Conservation (phyloP, 2,797 vertebrate species). For the Petrocephalus schoutedeni region DNA sequence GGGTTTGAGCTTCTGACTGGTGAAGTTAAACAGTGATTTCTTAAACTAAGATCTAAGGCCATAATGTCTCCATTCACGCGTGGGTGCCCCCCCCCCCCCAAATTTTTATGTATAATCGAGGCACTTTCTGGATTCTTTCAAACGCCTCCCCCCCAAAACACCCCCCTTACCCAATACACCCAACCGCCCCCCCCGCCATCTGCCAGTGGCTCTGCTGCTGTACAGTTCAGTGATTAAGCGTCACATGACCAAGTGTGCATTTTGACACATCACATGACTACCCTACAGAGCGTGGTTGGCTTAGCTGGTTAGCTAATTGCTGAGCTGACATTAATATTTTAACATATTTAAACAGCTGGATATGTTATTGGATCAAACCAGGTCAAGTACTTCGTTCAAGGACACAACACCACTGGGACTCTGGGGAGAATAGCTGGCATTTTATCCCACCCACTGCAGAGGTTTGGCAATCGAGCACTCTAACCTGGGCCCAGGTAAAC, state of each 20-base stretch:
- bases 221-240: constrained; percentile 27
- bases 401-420: not conserved
- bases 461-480: not conserved
- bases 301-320: too few species aligned
- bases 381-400: not conserved
- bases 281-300: not conserved
- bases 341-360: too few species aligned
- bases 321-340: too few species aligned
- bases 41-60: not conserved
- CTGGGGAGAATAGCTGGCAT: not conserved
- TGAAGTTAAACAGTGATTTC: not conserved
- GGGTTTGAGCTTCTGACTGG: not conserved
- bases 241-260: not conserved
- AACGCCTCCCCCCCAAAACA: not conserved
- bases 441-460: not conserved
- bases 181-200: constrained; percentile 46
- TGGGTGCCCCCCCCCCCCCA: not conserved
- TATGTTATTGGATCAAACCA: too few species aligned
- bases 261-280: not conserved
- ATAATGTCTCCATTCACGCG: not conserved
- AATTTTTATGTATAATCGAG: not conserved
- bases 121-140: constrained; percentile 5
- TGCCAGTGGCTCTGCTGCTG: constrained; percentile 41
- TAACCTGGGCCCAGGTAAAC: not conserved
- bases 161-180: constrained; percentile 36